A percentile compares a stretch with the other conserved stretches of the same genome.
phyloP scores from a whole-genome alignment of 2,797 vertebrate species.

The Chrysocyon brachyurus region DNA sequence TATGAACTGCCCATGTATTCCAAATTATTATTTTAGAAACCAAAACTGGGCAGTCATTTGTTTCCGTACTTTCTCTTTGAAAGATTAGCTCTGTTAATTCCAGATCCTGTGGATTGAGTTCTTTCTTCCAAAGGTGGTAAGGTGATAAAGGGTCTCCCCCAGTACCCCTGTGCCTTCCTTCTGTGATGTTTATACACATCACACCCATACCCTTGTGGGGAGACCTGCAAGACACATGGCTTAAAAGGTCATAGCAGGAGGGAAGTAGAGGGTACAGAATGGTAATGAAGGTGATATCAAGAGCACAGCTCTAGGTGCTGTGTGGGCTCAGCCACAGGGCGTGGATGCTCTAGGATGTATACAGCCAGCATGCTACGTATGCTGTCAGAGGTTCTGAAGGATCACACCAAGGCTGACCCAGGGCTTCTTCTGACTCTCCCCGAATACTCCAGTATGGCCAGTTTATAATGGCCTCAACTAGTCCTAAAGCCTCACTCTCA shows the following conservation, averaged over 20 bases:
- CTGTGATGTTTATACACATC: background rate
- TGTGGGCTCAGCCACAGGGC: rapidly evolving
- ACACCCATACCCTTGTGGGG: background rate
- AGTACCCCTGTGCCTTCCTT: background rate
- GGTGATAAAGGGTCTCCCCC: background rate
- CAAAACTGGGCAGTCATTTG: background rate
- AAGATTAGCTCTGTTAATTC: background rate
- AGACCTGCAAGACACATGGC: background rate
- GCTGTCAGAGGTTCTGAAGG: background rate
- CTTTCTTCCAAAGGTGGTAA: background rate
- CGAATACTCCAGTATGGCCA: background rate
- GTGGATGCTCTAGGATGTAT: background rate
- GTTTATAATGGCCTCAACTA: background rate
- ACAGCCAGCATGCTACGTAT: rapidly evolving
- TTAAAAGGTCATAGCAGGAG: rapidly evolving
- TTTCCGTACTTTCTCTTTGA: background rate
- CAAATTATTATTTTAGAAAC: conserved; percentile 72
- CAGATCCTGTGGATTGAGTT: background rate
- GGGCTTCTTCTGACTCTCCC: background rate
- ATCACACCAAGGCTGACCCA: background rate
- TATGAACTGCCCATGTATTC: background rate
- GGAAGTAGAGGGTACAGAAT: background rate
- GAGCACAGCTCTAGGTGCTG: background rate
- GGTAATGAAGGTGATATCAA: background rate
- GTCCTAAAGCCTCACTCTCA: background rate